These are phyloP conservation scores for Mantis religiosa DNA, from an alignment of 2,888 invertebrate species.

Conservation along the genomic window DNA sequence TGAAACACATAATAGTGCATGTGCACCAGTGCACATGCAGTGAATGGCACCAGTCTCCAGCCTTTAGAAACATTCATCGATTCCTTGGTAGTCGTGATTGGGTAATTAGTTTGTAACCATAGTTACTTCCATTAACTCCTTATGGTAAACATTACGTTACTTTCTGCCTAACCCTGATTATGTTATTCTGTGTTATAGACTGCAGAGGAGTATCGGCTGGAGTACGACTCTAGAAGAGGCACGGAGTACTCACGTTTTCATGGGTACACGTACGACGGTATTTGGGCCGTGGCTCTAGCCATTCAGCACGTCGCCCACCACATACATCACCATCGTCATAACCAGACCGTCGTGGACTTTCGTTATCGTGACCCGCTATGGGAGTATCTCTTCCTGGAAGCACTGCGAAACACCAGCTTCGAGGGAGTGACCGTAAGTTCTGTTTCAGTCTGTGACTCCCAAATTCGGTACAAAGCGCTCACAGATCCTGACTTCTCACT, in stretches of 20 bases:
- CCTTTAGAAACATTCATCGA: too few relatives aligned
- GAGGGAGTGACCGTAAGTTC: constrained; percentile 78
- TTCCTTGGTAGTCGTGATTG: too few relatives aligned
- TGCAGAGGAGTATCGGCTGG: constrained; percentile 78
- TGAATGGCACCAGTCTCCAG: too few relatives aligned
- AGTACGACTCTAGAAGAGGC: constrained; percentile 78
- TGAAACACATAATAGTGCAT: too few relatives aligned
- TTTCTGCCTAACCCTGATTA: too few relatives aligned
- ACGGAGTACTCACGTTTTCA: constrained; percentile 89
- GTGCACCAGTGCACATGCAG: too few relatives aligned
- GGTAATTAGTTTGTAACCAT: too few relatives aligned
- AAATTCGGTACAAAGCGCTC: too few relatives aligned
- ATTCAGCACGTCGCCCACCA: constrained; percentile 84
- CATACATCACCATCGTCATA: constrained; percentile 63
- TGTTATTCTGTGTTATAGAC: constrained; percentile 56
- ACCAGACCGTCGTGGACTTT: constrained; percentile 78
- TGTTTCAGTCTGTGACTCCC: too few relatives aligned
- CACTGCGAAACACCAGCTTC: constrained; percentile 87
- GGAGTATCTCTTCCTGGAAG: constrained; percentile 82
- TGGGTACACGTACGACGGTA: constrained; percentile 97
- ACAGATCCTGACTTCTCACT: too few relatives aligned
- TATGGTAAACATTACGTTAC: too few relatives aligned
- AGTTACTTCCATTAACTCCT: too few relatives aligned
- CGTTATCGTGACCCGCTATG: constrained; percentile 79
- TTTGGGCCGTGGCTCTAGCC: constrained; percentile 96